Conservation (phyloP, 1,140 invertebrate species). For the Reticulitermes speratus region DNA sequence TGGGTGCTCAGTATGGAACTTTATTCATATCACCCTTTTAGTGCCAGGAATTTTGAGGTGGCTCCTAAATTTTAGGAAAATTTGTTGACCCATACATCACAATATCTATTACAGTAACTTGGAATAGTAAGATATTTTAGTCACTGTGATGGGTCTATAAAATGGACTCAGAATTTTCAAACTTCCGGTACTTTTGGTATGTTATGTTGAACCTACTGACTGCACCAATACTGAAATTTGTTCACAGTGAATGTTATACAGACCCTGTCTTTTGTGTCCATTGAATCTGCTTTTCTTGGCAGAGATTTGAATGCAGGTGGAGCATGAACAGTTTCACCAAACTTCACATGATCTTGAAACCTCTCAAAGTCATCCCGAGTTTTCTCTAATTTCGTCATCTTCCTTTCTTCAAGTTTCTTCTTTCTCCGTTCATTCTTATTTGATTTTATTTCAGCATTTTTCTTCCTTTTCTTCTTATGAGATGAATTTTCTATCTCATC, state of each 20-base stretch:
- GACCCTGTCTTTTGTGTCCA: background rate
- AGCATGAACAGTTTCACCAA: constrained; percentile 66
- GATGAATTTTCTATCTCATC: constrained; percentile 45
- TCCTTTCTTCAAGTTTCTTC: constrained; percentile 38
- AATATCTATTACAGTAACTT: too few species aligned
- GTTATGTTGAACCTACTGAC: too few species aligned
- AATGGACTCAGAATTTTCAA: too few species aligned
- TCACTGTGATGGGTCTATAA: too few species aligned
- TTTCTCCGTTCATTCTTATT: constrained; percentile 41
- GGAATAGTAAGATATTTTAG: too few species aligned
- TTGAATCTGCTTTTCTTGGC: constrained; percentile 48
- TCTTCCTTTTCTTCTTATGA: constrained; percentile 31
- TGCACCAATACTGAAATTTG: background rate
- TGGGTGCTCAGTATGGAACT: too few species aligned
- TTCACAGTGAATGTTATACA: background rate
- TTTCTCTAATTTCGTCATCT: constrained; percentile 34
- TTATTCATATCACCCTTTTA: too few species aligned
- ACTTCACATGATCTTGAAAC: constrained; percentile 58
- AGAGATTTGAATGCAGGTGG: constrained; percentile 56
- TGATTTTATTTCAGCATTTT: constrained; percentile 30
- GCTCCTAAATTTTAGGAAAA: too few species aligned
- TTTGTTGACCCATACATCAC: too few species aligned
- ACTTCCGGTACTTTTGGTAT: too few species aligned
- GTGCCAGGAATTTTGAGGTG: too few species aligned
- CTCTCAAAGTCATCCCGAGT: constrained; percentile 45